These are phyloP conservation scores for Apantesis nais DNA, from an alignment of 2,888 invertebrate genomes.

Conservation along the genomic window DNA sequence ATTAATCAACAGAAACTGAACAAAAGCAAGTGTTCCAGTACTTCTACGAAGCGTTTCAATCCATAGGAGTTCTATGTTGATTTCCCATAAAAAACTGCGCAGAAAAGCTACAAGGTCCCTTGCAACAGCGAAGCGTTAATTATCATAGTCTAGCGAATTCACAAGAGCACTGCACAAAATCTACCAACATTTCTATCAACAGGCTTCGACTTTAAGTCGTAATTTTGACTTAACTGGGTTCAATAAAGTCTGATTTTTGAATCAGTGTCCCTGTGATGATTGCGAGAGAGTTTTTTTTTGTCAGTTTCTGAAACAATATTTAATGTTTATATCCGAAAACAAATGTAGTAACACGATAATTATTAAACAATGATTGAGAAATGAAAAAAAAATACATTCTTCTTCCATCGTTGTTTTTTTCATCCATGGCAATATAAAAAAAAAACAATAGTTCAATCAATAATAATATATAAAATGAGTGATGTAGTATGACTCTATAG, in stretches of 20 bases:
- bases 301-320: not conserved
- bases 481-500: too few species aligned
- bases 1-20: not conserved
- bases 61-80: not conserved
- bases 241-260: not conserved
- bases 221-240: not conserved
- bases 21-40: not conserved
- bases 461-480: too few species aligned
- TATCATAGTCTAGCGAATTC: conserved; percentile 78
- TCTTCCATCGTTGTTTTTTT: too few species aligned
- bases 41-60: not conserved
- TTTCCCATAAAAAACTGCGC: conserved; percentile 2
- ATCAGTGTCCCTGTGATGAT: not conserved
- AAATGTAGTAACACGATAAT: too few species aligned
- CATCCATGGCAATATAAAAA: too few species aligned
- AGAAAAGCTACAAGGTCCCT: conserved; percentile 12
- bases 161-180: conserved; percentile 57
- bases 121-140: conserved; percentile 70
- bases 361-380: too few species aligned
- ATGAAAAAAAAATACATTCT: too few species aligned
- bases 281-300: not conserved
- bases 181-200: conserved; percentile 42
- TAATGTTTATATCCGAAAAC: too few species aligned
- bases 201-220: conserved; percentile 7
- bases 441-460: too few species aligned